phyloP scores from a whole-genome alignment of 2,888 invertebrate genomes.

The Lasioglossum leucozonium region DNA sequence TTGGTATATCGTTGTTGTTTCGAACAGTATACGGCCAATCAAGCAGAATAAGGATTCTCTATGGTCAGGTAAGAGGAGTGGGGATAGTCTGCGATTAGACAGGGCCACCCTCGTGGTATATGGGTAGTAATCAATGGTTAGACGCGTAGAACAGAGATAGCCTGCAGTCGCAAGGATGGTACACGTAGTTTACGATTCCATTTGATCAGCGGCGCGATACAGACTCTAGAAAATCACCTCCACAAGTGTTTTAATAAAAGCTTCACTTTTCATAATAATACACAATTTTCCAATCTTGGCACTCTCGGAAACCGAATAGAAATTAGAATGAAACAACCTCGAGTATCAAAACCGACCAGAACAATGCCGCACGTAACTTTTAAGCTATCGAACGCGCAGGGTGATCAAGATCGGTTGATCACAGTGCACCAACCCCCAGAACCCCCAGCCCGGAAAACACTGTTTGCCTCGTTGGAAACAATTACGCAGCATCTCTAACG shows the following conservation, averaged over 20 bases:
- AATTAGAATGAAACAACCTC: too few species aligned
- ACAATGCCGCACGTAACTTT: background rate
- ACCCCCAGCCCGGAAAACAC: background rate
- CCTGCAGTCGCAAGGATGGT: background rate
- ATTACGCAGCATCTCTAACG: background rate
- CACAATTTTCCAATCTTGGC: background rate
- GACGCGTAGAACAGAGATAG: background rate
- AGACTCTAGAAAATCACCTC: background rate
- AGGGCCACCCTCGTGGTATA: background rate
- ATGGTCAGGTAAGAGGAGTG: background rate
- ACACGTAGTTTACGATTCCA: background rate
- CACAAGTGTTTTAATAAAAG: background rate
- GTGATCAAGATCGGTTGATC: background rate
- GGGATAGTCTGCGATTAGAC: background rate
- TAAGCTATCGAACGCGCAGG: background rate
- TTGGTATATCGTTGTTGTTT: background rate
- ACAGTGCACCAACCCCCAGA: background rate
- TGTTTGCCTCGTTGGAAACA: background rate
- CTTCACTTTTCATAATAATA: background rate
- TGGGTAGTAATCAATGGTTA: background rate
- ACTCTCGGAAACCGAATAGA: too few species aligned
- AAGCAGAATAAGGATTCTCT: background rate
- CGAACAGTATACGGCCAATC: too few species aligned
- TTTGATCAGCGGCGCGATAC: background rate
- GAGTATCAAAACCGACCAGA: background rate